Base-by-base conservation (phyloP, 64 coral and sea anemone genomes). In the Catalaphyllia jardinei region DNA sequence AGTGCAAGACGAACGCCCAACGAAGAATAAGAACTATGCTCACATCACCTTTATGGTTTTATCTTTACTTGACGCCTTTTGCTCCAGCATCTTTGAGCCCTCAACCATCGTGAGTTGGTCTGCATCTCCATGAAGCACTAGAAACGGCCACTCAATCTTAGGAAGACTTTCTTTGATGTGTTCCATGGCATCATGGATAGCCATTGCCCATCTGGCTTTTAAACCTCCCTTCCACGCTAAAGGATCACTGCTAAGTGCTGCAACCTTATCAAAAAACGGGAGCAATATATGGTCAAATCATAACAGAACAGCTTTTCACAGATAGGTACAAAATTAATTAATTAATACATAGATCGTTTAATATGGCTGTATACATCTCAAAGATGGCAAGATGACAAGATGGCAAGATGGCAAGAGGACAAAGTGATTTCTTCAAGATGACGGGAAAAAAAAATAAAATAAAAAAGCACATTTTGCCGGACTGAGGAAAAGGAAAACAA, bases 11-110 rank as follows among this genome's bases (percentile, higher is more conserved):
- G 54, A 14, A 16, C 15, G 12, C 1, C 0, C 30, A 71, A 38
- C 15, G 31, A 33, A 80, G 14, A 2, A 14, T 55, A 30, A 80
- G 22, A 14, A 35, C 10, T n/a, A 35, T 31, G 3, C 0, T n/a
- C 13, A 57, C 20, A 46, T 79, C 64, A 93, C 92, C 65, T 93
- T 93, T 33, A 93, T 85, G 29, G 92, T 93, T 80, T 89, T 93
- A 57, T 93, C 87, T 85, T 84, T 84, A 60, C 87, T 89, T 89
- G 80, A 82, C 33, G 92, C 87, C 64, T 93, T 84, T 72, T 92
- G 72, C 29, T 93, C 92, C 42, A 93, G 64, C 27, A 67, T 74
- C 2, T 76, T 14, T 17, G 92, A 81, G 2, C 92, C 92, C 10
- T 93, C 87, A 6, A 62, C 80, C 79, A 89, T 85, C 0, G 72